Base-by-base conservation (phyloP, 2,797 vertebrate genomes). In the Sebastes melanostomus region DNA sequence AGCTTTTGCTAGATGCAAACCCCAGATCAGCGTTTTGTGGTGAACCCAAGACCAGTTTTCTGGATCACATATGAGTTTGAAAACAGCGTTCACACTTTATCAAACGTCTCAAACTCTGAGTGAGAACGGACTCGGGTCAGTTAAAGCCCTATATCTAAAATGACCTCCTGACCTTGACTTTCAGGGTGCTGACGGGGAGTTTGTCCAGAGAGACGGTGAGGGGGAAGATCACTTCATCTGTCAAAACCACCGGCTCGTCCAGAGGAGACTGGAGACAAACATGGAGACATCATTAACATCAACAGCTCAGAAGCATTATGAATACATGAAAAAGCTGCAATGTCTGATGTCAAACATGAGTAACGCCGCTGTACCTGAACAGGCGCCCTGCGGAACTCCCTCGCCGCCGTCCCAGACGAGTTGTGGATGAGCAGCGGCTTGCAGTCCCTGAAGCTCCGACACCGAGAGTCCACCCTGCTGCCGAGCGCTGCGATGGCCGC, bases 141-240 rank as follows among this genome's bases (percentile, higher is more conserved):
- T 38, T 8, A 58, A 22, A 30, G 4, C 4, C 42, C 14, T 38
- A 42, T 5, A 20, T 32, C 13, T 22, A 55, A 36, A 42, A 6
- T 12, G 9, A 75, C 8, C 4, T 60, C 22, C 94, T 95, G 70
- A 98, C 97, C 96, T 98, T 98, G 71, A 98, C 97, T 89, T 98
- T 98, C 14, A 96, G 91, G 11, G 97, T 98, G 89, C 92, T 96
- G 73, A 98, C 97, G 0, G 97, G 97, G 32, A 98, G 95, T 86
- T 96, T 97, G 89, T 98, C 97, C 87, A 98, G 91, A 11, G 97
- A 96, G 30, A 98, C 96, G 1, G 97, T 98, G 77, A 98, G 95
- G 0, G 97, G 97, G 83, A 98, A 98, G 88, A 98, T 97, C 27
- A 98, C 97, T 86, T 98, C 97, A 70, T 98, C 97, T 0, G 94